Conservation (phyloP, 2,888 invertebrate species). For the Sarcophaga caerulescens region DNA sequence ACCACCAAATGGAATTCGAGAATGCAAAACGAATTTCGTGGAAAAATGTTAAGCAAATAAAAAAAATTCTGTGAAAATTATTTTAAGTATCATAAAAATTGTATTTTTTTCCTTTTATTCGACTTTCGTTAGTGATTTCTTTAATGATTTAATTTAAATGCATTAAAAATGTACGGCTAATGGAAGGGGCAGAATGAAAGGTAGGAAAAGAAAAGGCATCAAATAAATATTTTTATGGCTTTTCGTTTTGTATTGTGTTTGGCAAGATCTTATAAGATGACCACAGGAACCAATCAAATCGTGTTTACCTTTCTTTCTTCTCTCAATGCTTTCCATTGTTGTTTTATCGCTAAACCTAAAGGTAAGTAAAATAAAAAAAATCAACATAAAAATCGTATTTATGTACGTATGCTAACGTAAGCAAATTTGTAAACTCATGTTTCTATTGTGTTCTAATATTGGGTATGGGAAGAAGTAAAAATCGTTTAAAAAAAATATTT, state of each 20-base stretch:
- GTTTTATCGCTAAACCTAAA: neutral
- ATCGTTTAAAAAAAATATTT: neutral
- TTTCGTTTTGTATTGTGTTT: neutral
- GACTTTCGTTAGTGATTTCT: neutral
- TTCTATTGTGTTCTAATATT: neutral
- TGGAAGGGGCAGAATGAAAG: neutral
- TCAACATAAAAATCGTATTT: conserved; percentile 15
- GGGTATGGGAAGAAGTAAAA: neutral
- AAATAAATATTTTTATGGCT: neutral
- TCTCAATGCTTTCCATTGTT: conserved; percentile 1
- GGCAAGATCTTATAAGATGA: too few relatives aligned
- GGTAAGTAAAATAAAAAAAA: conserved; percentile 24
- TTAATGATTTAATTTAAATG: conserved; percentile 50
- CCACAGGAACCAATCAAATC: too few relatives aligned
- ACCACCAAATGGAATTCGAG: conserved; percentile 27
- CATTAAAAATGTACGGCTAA: conserved; percentile 16
- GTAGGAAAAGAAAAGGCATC: too few relatives aligned
- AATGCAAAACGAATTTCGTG: neutral
- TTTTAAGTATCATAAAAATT: neutral
- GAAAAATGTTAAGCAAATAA: neutral
- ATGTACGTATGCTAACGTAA: conserved; percentile 15
- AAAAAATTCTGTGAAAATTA: neutral
- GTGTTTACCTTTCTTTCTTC: too few relatives aligned
- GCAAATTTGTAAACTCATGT: conserved; percentile 44
- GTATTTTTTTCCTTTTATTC: neutral